phyloP scores from a whole-genome alignment of 2,113 vertebrate species.

The Neolamprologus caudopunctatus region DNA sequence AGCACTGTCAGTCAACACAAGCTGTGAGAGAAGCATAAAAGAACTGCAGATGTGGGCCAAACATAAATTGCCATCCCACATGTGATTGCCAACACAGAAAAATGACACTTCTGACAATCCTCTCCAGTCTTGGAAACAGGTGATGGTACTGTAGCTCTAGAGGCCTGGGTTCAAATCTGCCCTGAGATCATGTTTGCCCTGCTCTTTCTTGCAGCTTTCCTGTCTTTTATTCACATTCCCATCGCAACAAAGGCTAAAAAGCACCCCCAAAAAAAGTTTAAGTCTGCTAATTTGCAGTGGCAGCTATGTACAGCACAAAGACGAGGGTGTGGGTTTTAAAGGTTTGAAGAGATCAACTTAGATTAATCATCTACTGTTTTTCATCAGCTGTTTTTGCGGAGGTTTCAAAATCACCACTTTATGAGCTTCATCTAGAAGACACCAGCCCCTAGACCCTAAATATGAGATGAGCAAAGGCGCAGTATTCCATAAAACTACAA shows the following conservation, averaged over 20 bases:
- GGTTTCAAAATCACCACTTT: neutral
- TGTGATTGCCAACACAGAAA: neutral
- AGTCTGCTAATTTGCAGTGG: neutral
- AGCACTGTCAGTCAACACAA: neutral
- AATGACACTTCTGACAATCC: neutral
- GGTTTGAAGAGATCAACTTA: neutral
- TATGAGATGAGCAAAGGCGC: neutral
- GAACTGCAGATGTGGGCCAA: neutral
- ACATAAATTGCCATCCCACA: neutral
- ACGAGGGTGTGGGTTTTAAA: neutral
- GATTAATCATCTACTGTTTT: neutral
- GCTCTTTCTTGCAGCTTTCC: neutral
- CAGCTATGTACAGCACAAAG: neutral
- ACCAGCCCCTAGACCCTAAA: neutral
- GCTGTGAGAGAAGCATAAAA: neutral
- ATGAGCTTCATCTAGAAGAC: neutral
- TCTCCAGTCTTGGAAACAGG: neutral
- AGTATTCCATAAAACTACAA: neutral
- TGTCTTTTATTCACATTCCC: neutral
- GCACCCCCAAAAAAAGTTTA: accelerated
- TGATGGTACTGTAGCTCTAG: neutral
- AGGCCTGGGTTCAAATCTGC: neutral
- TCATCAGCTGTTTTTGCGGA: neutral
- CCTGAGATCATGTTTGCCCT: neutral
- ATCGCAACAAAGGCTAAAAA: neutral